phyloP scores from a whole-genome alignment of 2,113 vertebrate species.

The Phalacrocorax aristotelis region DNA sequence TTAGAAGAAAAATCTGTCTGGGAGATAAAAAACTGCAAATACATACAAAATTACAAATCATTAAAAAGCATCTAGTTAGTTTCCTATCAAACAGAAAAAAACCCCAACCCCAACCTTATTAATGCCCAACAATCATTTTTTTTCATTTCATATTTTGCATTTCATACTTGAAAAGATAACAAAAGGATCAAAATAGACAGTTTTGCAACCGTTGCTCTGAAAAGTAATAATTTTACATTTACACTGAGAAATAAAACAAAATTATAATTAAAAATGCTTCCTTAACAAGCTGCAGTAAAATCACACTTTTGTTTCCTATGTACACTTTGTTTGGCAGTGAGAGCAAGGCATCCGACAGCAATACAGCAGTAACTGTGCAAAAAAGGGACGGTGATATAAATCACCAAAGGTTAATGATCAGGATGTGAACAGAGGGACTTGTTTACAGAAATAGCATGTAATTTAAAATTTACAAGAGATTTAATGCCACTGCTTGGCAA shows the following conservation, averaged over 20 bases:
- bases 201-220: background rate
- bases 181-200: background rate
- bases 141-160: background rate
- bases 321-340: conserved; percentile 8
- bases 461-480: conserved; percentile 85
- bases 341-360: conserved; percentile 8
- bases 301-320: conserved; percentile 24
- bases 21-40: background rate
- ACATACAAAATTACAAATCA: background rate
- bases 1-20: background rate
- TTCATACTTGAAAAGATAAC: background rate
- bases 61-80: background rate
- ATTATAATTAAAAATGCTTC: background rate
- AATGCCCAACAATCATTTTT: background rate
- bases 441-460: conserved; percentile 78
- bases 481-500: conserved; percentile 85
- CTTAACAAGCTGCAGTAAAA: conserved; percentile 45
- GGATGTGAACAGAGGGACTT: conserved; percentile 77
- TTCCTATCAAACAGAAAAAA: background rate
- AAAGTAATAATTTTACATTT: background rate
- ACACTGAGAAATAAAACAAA: background rate
- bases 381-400: conserved; percentile 68
- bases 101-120: background rate
- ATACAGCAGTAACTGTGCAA: conserved; percentile 62
- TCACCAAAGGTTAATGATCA: conserved; percentile 80